A percentile compares a stretch with the other conserved stretches of the same genome.
Evolutionary conservation across 2,888 invertebrate species (phyloP).

Genomic region (Tridacna crocea): DNA sequence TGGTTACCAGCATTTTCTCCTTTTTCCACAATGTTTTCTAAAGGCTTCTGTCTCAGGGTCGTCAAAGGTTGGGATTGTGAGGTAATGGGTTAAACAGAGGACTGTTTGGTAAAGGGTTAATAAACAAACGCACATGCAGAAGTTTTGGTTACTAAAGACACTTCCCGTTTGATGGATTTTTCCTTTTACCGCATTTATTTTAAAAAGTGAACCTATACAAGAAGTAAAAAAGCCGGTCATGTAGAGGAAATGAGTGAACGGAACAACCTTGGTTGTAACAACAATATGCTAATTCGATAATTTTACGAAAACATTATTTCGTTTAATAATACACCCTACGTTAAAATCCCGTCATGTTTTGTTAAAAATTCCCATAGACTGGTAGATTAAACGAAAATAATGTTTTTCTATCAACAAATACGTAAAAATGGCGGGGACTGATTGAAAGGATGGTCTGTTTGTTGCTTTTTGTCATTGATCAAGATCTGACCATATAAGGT

Average conservation of each 20-base stretch:
- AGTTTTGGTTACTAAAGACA: too few relatives aligned
- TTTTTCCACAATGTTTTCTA: not conserved
- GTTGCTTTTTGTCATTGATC: too few relatives aligned
- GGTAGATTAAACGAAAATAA: not conserved
- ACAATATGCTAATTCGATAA: not conserved
- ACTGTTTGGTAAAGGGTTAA: too few relatives aligned
- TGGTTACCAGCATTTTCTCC: not conserved
- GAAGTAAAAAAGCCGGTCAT: too few relatives aligned
- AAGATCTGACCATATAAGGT: too few relatives aligned
- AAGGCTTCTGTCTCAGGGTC: not conserved
- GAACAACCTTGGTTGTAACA: not conserved
- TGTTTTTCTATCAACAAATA: not conserved
- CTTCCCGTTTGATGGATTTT: not conserved
- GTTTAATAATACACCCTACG: not conserved
- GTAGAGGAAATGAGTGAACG: too few relatives aligned
- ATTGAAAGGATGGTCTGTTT: too few relatives aligned
- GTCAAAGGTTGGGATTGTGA: too few relatives aligned
- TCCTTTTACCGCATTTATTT: not conserved
- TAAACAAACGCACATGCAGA: too few relatives aligned
- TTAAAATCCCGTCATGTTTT: not conserved
- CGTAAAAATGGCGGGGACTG: too few relatives aligned
- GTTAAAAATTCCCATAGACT: not conserved
- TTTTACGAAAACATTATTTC: not conserved
- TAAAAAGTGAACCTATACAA: not conserved
- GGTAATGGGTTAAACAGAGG: too few relatives aligned